Conservation (phyloP, 1,140 invertebrate species). For the Cydia strobilella region DNA sequence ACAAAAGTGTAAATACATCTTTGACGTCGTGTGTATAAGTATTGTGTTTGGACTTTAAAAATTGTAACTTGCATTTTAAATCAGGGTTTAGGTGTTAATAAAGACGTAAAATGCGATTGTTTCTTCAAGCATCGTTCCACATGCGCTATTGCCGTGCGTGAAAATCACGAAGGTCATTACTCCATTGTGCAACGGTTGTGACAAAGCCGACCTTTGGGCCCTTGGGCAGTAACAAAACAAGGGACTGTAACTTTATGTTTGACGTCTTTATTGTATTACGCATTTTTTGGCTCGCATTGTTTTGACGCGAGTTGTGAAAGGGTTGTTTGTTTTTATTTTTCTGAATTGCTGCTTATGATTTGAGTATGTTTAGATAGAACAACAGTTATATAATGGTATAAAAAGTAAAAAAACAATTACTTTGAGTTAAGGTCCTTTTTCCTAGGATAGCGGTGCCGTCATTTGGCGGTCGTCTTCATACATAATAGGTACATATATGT, state of each 20-base stretch:
- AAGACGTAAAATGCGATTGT: conserved; percentile 10
- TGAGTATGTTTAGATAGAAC: neutral
- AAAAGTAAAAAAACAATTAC: no score
- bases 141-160: neutral
- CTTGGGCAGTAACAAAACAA: conserved; percentile 6
- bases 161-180: conserved; percentile 28
- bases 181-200: conserved; percentile 25
- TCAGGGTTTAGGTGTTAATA: neutral
- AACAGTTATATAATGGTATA: neutral
- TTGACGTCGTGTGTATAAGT: neutral
- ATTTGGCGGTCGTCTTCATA: no score
- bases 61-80: neutral
- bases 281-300: conserved; percentile 24
- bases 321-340: conserved; percentile 12
- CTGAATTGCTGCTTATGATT: neutral
- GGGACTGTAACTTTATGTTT: conserved; percentile 16
- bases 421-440: no score
- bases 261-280: conserved; percentile 12
- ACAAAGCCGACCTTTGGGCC: conserved; percentile 29
- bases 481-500: no score
- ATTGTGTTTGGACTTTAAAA: neutral
- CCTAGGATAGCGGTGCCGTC: no score
- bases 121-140: conserved; percentile 10
- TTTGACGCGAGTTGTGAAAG: neutral
- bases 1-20: no score